phyloP scores from a whole-genome alignment of 37 sponge, comb jelly and placozoan genomes.

The Hexactinellida sp. region DNA sequence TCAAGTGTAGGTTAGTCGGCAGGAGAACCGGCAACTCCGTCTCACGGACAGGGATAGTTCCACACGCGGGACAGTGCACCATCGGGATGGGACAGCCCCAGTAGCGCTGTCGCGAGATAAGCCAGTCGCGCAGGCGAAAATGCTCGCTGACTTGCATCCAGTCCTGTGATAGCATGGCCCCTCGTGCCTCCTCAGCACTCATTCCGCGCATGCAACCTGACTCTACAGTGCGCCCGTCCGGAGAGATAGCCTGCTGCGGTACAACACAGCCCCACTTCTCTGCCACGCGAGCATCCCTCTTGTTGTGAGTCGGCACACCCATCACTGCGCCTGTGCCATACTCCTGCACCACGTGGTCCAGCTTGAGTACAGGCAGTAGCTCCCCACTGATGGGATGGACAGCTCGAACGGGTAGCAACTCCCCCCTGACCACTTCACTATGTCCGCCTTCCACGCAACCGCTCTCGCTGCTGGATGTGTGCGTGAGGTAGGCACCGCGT shows the following conservation, averaged over 20 bases:
- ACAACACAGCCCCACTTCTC: background rate
- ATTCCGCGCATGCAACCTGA: background rate
- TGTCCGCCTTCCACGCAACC: background rate
- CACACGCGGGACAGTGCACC: slow-evolving; percentile 17
- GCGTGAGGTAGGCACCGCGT: too few relatives aligned
- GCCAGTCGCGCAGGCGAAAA: slow-evolving; percentile 22
- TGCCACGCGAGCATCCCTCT: slow-evolving; percentile 9
- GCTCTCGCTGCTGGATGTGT: too few relatives aligned
- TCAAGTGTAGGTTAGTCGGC: slow-evolving; percentile 7
- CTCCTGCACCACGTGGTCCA: slow-evolving; percentile 16
- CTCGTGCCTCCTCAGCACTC: background rate
- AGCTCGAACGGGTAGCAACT: background rate
- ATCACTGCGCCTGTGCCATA: slow-evolving; percentile 24
- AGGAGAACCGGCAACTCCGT: slow-evolving; percentile 19
- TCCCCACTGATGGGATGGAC: slow-evolving; percentile 21
- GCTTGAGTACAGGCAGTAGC: slow-evolving; percentile 8
- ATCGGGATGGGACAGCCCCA: slow-evolving; percentile 34
- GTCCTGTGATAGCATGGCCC: background rate
- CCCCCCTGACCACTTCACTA: background rate
- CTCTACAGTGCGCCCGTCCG: background rate
- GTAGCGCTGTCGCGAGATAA: slow-evolving; percentile 27
- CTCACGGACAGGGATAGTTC: slow-evolving; percentile 20
- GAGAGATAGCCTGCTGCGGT: background rate
- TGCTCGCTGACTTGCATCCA: background rate
- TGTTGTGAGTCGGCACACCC: slow-evolving; percentile 20